phyloP scores from a whole-genome alignment of 1,140 invertebrate genomes.

The Prorops nasuta region DNA sequence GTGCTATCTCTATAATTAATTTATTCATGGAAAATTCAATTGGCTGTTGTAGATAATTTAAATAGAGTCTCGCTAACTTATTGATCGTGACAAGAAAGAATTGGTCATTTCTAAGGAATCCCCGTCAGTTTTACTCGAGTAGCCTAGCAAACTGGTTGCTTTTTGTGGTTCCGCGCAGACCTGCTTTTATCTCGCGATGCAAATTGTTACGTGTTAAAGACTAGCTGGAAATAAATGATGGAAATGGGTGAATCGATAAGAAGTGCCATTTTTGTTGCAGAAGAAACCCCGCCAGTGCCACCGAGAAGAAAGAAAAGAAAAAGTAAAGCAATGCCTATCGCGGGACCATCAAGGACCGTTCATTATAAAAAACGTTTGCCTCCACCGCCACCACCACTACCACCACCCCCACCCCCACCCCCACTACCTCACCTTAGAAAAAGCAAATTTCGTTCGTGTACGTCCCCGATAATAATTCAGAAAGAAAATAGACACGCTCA shows the following conservation, averaged over 20 bases:
- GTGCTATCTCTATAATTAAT: too few species aligned
- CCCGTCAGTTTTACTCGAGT: conserved; percentile 36
- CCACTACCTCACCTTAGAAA: too few species aligned
- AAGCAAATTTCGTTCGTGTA: conserved; percentile 6
- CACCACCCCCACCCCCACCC: conserved; percentile 13
- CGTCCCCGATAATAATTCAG: not conserved
- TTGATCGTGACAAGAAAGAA: too few species aligned
- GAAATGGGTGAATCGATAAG: too few species aligned
- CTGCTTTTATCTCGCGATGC: too few species aligned
- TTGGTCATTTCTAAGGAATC: conserved; percentile 52
- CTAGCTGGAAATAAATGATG: too few species aligned
- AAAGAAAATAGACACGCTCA: too few species aligned
- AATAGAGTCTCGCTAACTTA: too few species aligned
- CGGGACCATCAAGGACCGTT: conserved; percentile 12
- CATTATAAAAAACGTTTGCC: conserved; percentile 28
- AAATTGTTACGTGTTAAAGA: too few species aligned
- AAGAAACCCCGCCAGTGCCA: conserved; percentile 47
- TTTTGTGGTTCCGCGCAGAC: too few species aligned
- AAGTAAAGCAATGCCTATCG: conserved; percentile 9
- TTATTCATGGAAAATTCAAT: too few species aligned
- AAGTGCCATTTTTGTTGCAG: conserved; percentile 41
- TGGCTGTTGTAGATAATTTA: too few species aligned
- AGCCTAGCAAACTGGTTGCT: conserved; percentile 34
- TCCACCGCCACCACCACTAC: conserved; percentile 31
- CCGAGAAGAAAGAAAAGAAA: conserved; percentile 46